Base-by-base conservation (phyloP, 2,888 invertebrate species). In the Lycocerus yunnanus region DNA sequence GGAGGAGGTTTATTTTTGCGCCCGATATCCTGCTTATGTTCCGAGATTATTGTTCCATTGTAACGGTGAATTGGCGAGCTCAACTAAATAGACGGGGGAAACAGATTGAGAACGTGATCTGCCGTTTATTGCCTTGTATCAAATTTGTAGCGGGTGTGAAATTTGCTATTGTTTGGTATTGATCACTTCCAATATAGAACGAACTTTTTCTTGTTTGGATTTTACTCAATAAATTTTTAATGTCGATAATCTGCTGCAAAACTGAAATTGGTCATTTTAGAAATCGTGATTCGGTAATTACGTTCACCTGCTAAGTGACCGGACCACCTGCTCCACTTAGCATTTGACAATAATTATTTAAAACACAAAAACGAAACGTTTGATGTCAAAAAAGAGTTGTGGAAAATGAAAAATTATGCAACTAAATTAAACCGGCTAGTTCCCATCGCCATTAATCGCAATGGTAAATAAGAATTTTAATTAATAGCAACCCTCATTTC, bases 391-490 rank as follows among this genome's bases (percentile, higher is more conserved):
- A 58, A 58, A 58, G 10, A 15, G 15, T 59, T 15, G n/a, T n/a
- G n/a, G n/a, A n/a, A 9, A 15, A 59, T 11, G n/a, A 9, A 11
- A 59, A 61, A n/a, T 61, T 18, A 61, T 61, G n/a, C 18, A 18
- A n/a, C 18, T 11, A 11, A 60, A 85, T 81, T 83, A 84, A 85
- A 85, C 84, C 82, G 84, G 83, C 84, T 80, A 79, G 79, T 84
- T 81, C 84, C 83, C 84, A 83, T 84, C 84, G 82, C 83, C 82
- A 81, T 81, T 85, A 85, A 85, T 85, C 85, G 82, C 83, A 81
- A 84, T 81, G 82, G 82, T 83, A 82, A 85, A 85, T 84, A 84
- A 83, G 83, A 84, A 82, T 81, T 84, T 85, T 84, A 76, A 76
- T 85, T 84, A 85, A 85, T 84, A 84, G 84, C 80, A 81, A 58